Evolutionary conservation across 2,113 vertebrate species (phyloP).

Genomic region (Hymenochirus boettgeri): DNA sequence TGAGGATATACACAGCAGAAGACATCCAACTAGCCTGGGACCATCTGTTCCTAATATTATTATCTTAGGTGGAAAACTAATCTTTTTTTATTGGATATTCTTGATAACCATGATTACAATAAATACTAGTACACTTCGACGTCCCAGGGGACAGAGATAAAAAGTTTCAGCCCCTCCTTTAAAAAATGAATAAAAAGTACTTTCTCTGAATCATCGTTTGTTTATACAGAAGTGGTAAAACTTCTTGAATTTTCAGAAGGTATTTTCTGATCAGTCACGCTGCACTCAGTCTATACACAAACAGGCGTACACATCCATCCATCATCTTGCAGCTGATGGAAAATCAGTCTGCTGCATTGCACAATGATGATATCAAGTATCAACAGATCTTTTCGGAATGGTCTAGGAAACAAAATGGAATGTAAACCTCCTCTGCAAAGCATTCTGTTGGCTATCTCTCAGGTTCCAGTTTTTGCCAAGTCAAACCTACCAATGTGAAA

Average conservation of each 20-base stretch:
- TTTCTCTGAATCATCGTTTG: conserved; percentile 39
- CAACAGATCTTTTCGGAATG: background rate
- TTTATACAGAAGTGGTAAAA: conserved; percentile 45
- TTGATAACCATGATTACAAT: conserved; percentile 59
- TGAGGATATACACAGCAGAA: conserved; percentile 35
- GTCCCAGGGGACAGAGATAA: conserved; percentile 31
- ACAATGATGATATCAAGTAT: conserved; percentile 13
- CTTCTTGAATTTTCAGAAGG: no score
- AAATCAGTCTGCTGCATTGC: conserved; percentile 4
- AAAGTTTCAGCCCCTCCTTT: conserved; percentile 44
- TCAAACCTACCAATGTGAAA: no score
- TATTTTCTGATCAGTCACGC: conserved; percentile 46
- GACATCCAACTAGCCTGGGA: background rate
- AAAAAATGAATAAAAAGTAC: conserved; percentile 48
- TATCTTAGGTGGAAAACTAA: background rate
- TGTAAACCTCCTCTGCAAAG: background rate
- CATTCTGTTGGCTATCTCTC: background rate
- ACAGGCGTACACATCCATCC: background rate
- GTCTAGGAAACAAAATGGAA: background rate
- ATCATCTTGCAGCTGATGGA: conserved; percentile 11
- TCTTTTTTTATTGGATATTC: background rate
- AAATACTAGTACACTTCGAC: conserved; percentile 59
- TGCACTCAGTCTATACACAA: conserved; percentile 7
- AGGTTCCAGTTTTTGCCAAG: background rate
- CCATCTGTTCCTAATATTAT: background rate